Conservation (phyloP, 2,888 invertebrate species). For the Lochmaea capreae region DNA sequence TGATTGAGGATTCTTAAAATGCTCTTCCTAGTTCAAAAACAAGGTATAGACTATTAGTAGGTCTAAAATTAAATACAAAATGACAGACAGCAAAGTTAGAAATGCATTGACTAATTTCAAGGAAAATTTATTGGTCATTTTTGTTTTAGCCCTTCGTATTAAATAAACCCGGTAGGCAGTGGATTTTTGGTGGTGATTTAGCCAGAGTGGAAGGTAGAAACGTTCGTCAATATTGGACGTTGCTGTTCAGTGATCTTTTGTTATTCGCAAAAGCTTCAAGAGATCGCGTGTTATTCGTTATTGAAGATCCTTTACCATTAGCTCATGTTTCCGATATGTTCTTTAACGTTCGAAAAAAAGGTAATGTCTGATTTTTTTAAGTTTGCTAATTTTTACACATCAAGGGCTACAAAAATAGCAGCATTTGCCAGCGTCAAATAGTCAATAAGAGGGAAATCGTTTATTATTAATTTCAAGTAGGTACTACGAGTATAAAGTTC, state of each 20-base stretch:
- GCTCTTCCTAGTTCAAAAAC: no score
- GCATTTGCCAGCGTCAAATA: no score
- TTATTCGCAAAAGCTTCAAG: constrained; percentile 88
- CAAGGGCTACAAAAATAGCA: neutral
- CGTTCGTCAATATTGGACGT: constrained; percentile 86
- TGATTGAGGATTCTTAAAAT: no score
- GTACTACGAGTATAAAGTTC: no score
- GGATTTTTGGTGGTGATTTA: constrained; percentile 90
- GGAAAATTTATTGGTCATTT: neutral
- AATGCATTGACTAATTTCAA: no score
- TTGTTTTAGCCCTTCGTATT: constrained; percentile 78
- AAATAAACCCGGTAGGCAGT: constrained; percentile 85
- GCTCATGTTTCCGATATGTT: constrained; percentile 84
- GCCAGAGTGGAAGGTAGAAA: constrained; percentile 86
- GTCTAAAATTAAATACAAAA: neutral
- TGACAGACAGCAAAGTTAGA: no score
- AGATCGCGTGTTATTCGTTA: constrained; percentile 87
- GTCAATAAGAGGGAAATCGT: no score
- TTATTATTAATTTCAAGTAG: no score
- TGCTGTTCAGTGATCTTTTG: constrained; percentile 85
- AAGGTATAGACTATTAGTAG: no score
- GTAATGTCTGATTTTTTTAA: constrained; percentile 60
- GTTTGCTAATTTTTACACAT: neutral
- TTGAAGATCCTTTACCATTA: constrained; percentile 86
- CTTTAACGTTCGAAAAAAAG: constrained; percentile 88